phyloP scores from a whole-genome alignment of 2,113 vertebrate species.

The Thalassoma bifasciatum region DNA sequence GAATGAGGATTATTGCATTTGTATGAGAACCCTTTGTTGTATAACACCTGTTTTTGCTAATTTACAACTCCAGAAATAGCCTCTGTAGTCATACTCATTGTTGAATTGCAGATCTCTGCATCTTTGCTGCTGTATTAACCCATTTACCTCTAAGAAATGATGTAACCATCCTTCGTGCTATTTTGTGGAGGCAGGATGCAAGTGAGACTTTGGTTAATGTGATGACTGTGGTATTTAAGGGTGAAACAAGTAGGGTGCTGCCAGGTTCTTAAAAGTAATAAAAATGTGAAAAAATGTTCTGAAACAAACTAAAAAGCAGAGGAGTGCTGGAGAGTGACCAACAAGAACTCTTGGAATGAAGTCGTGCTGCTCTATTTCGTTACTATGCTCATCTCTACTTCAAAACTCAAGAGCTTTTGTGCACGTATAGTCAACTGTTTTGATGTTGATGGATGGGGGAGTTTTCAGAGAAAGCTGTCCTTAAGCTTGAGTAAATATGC shows the following conservation, averaged over 20 bases:
- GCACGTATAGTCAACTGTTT: constrained; percentile 3
- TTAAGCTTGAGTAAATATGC: constrained; percentile 21
- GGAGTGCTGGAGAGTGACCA: constrained; percentile 27
- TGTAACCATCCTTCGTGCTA: constrained; percentile 3
- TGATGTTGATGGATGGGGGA: neutral
- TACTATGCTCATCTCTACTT: neutral
- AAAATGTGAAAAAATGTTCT: constrained; percentile 27
- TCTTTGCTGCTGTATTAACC: neutral
- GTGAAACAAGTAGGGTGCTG: constrained; percentile 16
- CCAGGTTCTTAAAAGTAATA: constrained; percentile 22
- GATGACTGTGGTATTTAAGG: constrained; percentile 44
- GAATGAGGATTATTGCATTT: constrained; percentile 12
- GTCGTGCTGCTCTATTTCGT: constrained; percentile 9
- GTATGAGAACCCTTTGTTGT: neutral
- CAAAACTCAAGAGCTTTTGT: neutral
- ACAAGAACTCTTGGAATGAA: constrained; percentile 14
- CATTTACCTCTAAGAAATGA: constrained; percentile 1
- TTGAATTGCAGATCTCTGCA: neutral
- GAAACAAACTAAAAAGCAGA: constrained; percentile 43
- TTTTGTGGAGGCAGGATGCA: constrained; percentile 24
- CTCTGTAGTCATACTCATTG: neutral
- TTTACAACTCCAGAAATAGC: neutral
- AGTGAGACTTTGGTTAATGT: constrained; percentile 37
- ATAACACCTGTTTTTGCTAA: neutral
- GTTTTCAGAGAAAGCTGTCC: constrained; percentile 8